A percentile compares a stretch with the other conserved stretches of the same genome.
Conservation (phyloP, 2,888 invertebrate genomes). For the Neoitamus cyanurus region DNA sequence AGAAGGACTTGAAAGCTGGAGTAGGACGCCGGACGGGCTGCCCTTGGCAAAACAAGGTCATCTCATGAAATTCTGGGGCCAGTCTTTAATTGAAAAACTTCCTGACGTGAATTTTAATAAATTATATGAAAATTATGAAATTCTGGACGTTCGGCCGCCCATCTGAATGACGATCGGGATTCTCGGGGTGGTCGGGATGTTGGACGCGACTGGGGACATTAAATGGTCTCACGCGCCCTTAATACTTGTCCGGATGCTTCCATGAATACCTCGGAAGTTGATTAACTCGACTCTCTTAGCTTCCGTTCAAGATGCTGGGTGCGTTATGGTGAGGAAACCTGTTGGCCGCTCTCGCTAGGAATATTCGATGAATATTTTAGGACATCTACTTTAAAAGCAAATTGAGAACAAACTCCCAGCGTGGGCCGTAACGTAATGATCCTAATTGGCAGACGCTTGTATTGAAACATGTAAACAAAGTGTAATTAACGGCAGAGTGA, state of each 20-base stretch:
- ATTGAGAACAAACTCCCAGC: background rate
- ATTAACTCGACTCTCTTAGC: background rate
- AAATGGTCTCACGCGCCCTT: background rate
- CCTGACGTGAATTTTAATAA: constrained; percentile 34
- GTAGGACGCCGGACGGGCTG: background rate
- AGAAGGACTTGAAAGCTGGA: background rate
- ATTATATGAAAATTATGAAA: constrained; percentile 11
- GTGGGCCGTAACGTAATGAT: background rate
- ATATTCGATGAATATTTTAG: background rate
- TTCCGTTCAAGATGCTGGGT: background rate
- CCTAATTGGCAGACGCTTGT: background rate
- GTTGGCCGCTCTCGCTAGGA: background rate
- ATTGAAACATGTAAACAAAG: background rate
- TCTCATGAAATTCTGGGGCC: background rate
- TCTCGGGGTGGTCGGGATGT: background rate
- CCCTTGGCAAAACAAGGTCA: constrained; percentile 8
- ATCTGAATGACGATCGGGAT: background rate
- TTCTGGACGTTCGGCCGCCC: background rate
- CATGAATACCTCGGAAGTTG: background rate
- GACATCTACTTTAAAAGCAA: background rate
- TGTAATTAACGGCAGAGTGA: background rate
- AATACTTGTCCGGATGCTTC: background rate
- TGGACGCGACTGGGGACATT: background rate
- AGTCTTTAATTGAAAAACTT: constrained; percentile 33
- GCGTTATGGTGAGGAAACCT: background rate